phyloP scores from a whole-genome alignment of 2,888 invertebrate genomes.

The Mesorhabditis belari region DNA sequence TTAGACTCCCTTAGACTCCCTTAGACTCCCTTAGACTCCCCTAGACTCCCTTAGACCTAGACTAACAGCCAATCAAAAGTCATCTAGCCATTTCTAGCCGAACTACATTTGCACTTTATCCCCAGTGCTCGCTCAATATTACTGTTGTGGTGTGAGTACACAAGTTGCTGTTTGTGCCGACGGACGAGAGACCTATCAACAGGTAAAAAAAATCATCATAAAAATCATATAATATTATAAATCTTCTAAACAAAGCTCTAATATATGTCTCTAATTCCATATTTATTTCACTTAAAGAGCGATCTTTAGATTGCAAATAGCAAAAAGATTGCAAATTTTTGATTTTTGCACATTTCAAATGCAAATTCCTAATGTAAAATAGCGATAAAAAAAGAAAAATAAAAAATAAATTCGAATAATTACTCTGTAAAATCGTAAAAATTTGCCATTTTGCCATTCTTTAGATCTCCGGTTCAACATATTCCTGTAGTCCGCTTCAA shows the following conservation, averaged over 20 bases:
- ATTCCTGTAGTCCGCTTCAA: slow-evolving; percentile 22
- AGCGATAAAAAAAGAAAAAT: neutral
- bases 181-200: slow-evolving; percentile 43
- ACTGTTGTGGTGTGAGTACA: slow-evolving; percentile 38
- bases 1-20: no score
- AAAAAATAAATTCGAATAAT: no score
- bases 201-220: slow-evolving; percentile 4
- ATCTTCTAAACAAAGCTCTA: no score
- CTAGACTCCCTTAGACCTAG: neutral
- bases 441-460: no score
- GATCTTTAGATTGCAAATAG: no score
- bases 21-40: no score
- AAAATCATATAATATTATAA: neutral
- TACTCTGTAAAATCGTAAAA: no score
- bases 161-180: slow-evolving; percentile 35
- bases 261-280: no score
- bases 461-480: slow-evolving; percentile 35
- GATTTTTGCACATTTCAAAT: neutral
- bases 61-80: no score
- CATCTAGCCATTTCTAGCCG: slow-evolving; percentile 13
- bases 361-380: neutral
- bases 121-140: slow-evolving; percentile 26
- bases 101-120: slow-evolving; percentile 48
- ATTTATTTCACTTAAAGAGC: no score
- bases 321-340: no score